These are phyloP conservation scores for Leptodactylus fallax DNA, from an alignment of 2,797 vertebrate species.

Conservation along the genomic window DNA sequence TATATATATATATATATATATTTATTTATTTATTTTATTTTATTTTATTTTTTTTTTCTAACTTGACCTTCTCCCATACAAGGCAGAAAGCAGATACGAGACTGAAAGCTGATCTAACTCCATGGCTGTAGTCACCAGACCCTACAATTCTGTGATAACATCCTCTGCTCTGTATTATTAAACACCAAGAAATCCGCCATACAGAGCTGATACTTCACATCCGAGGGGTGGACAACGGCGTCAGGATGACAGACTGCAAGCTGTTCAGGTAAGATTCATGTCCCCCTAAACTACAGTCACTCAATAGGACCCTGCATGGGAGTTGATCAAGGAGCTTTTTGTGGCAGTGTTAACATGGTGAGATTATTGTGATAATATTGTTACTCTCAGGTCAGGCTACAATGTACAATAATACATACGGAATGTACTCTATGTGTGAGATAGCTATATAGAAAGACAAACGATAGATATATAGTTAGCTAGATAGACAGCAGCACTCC, in stretches of 20 bases:
- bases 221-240: background rate
- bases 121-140: background rate
- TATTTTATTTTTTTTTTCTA: background rate
- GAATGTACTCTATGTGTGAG: no score
- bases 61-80: background rate
- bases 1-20: no score
- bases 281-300: background rate
- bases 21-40: no score
- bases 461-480: no score
- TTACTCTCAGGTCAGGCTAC: background rate
- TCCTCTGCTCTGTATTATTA: conserved; percentile 17
- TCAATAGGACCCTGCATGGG: background rate
- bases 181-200: background rate
- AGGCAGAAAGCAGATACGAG: conserved; percentile 38
- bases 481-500: no score
- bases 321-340: background rate
- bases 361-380: background rate
- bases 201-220: background rate
- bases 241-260: no score
- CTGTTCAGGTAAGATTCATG: background rate
- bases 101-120: conserved; percentile 29
- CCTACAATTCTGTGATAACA: background rate
- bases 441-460: no score
- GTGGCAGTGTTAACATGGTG: background rate
- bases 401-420: no score